A percentile compares a stretch with the other conserved stretches of the same genome.
phyloP scores from a whole-genome alignment of 2,888 invertebrate species.

The Drosophila siamana region DNA sequence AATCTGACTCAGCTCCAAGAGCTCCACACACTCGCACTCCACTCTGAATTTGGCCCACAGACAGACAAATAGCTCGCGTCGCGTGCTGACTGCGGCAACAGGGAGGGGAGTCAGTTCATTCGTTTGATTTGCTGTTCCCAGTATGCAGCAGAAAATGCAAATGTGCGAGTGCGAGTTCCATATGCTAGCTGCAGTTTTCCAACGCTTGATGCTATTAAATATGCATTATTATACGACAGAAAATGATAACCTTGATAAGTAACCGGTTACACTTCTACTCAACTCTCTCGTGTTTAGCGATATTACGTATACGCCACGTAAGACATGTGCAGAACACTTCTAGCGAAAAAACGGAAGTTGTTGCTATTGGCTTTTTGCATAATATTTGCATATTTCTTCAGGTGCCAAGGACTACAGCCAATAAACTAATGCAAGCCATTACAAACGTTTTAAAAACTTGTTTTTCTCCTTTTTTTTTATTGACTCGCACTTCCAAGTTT shows the following conservation, averaged over 20 bases:
- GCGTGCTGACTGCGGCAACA: not conserved
- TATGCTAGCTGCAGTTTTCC: constrained; percentile 22
- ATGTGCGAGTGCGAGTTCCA: constrained; percentile 30
- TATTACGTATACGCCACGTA: constrained; percentile 5
- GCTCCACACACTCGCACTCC: not conserved
- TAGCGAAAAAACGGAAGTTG: constrained; percentile 35
- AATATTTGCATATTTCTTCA: constrained; percentile 30
- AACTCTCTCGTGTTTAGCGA: not conserved
- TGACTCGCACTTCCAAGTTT: not conserved
- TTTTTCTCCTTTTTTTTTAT: not conserved
- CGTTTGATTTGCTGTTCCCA: constrained; percentile 36
- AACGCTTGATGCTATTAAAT: constrained; percentile 51
- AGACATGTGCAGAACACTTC: constrained; percentile 7
- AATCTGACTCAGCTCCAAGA: constrained; percentile 35
- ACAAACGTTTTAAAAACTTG: constrained; percentile 28
- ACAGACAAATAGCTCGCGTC: constrained; percentile 46
- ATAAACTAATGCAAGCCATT: constrained; percentile 28
- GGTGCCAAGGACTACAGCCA: constrained; percentile 38
- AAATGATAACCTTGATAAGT: constrained; percentile 62
- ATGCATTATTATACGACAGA: constrained; percentile 55
- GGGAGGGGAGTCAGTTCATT: not conserved
- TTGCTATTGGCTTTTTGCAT: constrained; percentile 23
- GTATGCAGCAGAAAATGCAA: constrained; percentile 66
- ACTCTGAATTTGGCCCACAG: constrained; percentile 52
- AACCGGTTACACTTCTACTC: constrained; percentile 36